A percentile compares a stretch with the other conserved stretches of the same genome.
phyloP scores from a whole-genome alignment of 2,113 vertebrate genomes.

The Hepsetus odoe region DNA sequence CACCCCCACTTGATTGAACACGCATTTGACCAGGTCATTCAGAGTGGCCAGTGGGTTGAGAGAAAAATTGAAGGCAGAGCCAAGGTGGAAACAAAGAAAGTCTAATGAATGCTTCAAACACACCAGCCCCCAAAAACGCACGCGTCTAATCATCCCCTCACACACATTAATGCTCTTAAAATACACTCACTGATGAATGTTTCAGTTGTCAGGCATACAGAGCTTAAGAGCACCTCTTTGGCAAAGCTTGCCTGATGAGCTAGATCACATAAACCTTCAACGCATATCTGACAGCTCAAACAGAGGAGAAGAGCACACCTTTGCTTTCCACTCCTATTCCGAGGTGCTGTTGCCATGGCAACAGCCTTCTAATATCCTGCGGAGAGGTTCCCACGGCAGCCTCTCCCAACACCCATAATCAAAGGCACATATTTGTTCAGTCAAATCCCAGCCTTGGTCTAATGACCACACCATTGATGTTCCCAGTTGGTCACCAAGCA shows the following conservation, averaged over 20 bases:
- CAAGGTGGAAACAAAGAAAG: constrained; percentile 48
- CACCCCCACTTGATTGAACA: constrained; percentile 50
- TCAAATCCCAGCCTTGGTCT: constrained; percentile 37
- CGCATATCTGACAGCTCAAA: constrained; percentile 49
- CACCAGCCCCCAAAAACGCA: constrained; percentile 10
- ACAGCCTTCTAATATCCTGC: constrained; percentile 55
- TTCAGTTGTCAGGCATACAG: not conserved
- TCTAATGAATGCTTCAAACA: constrained; percentile 29
- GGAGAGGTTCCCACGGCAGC: constrained; percentile 51
- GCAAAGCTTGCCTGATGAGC: constrained; percentile 36
- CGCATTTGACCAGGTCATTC: constrained; percentile 51
- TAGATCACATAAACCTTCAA: constrained; percentile 45
- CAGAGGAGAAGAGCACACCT: constrained; percentile 49
- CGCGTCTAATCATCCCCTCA: constrained; percentile 27
- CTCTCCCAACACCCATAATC: constrained; percentile 46
- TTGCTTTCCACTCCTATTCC: constrained; percentile 47
- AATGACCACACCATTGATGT: constrained; percentile 29
- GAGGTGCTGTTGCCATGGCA: constrained; percentile 54
- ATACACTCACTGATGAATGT: constrained; percentile 28
- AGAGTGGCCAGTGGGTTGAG: constrained; percentile 38
- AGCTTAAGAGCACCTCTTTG: constrained; percentile 26
- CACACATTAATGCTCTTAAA: constrained; percentile 34
- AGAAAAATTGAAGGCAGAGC: constrained; percentile 35
- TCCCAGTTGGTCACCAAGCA: constrained; percentile 1
- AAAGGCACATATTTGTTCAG: constrained; percentile 57